Evolutionary conservation across 2,888 invertebrate genomes (phyloP).

Genomic region (Leptinotarsa haldemani): DNA sequence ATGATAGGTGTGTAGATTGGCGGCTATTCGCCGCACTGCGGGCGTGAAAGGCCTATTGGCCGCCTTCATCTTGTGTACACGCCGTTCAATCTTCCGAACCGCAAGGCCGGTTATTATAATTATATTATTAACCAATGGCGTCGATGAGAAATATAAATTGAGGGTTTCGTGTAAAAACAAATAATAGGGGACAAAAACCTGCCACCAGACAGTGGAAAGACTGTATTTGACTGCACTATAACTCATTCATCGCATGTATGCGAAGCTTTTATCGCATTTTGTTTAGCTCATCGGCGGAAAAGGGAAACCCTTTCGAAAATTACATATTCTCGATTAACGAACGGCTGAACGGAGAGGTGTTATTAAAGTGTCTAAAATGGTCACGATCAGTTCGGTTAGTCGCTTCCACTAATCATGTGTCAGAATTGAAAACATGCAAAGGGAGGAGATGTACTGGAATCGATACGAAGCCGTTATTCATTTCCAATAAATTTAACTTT

Average conservation of each 20-base stretch:
- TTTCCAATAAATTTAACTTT: conserved; percentile 29
- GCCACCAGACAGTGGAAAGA: too few relatives aligned
- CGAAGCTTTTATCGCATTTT: conserved; percentile 11
- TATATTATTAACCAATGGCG: too few relatives aligned
- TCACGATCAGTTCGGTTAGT: conserved; percentile 56
- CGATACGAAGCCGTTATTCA: conserved; percentile 54
- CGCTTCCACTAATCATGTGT: conserved; percentile 59
- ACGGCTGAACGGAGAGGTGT: conserved; percentile 54
- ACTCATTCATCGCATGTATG: background rate
- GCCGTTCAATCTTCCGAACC: too few relatives aligned
- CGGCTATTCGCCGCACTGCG: too few relatives aligned
- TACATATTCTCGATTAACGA: conserved; percentile 47
- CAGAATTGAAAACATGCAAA: conserved; percentile 58
- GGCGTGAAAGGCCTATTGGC: too few relatives aligned
- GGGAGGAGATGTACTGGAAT: conserved; percentile 56
- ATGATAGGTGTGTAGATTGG: too few relatives aligned
- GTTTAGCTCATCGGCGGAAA: conserved; percentile 1
- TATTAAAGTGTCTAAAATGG: conserved; percentile 59
- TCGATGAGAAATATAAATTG: too few relatives aligned
- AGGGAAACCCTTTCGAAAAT: conserved; percentile 5
- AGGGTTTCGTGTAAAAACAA: too few relatives aligned
- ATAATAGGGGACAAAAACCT: too few relatives aligned
- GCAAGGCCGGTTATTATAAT: too few relatives aligned
- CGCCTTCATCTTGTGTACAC: too few relatives aligned
- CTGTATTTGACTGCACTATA: background rate